Conservation (phyloP, 2,888 invertebrate genomes). For the Habroteleia sp. region DNA sequence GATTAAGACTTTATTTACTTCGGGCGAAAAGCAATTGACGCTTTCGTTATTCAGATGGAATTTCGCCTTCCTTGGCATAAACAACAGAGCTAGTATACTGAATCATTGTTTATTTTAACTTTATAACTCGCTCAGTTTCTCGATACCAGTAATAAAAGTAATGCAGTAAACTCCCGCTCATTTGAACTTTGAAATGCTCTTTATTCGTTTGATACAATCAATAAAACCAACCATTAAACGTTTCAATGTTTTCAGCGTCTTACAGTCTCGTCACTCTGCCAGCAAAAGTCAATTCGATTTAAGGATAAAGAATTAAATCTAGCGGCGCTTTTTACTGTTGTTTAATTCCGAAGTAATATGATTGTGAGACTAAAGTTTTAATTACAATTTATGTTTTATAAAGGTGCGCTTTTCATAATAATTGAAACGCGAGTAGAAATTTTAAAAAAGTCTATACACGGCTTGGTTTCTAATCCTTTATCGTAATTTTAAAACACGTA, state of each 20-base stretch:
- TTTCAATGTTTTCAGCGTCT: slow-evolving; percentile 41
- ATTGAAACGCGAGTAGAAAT: too few species aligned
- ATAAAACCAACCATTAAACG: slow-evolving; percentile 47
- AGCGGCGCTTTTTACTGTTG: slow-evolving; percentile 10
- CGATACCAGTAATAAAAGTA: slow-evolving; percentile 47
- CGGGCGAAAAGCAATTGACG: neutral
- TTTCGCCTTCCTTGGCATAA: slow-evolving; percentile 5
- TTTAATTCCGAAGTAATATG: neutral
- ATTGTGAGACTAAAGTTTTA: too few species aligned
- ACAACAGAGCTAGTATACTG: slow-evolving; percentile 21
- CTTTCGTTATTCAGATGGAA: slow-evolving; percentile 9
- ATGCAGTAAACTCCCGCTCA: slow-evolving; percentile 47
- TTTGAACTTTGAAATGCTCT: slow-evolving; percentile 35
- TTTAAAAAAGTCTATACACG: too few species aligned
- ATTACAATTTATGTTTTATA: too few species aligned
- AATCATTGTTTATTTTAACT: slow-evolving; percentile 47
- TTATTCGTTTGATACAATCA: slow-evolving; percentile 40
- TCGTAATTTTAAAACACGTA: too few species aligned
- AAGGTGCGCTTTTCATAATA: too few species aligned
- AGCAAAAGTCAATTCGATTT: slow-evolving; percentile 43
- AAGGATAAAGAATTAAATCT: slow-evolving; percentile 28
- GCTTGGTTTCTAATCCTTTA: too few species aligned
- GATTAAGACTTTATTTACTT: slow-evolving; percentile 14
- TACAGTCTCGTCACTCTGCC: slow-evolving; percentile 12
- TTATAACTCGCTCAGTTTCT: slow-evolving; percentile 40